Base-by-base conservation (phyloP, 2,113 vertebrate genomes). In the Chascanopsetta lugubris region DNA sequence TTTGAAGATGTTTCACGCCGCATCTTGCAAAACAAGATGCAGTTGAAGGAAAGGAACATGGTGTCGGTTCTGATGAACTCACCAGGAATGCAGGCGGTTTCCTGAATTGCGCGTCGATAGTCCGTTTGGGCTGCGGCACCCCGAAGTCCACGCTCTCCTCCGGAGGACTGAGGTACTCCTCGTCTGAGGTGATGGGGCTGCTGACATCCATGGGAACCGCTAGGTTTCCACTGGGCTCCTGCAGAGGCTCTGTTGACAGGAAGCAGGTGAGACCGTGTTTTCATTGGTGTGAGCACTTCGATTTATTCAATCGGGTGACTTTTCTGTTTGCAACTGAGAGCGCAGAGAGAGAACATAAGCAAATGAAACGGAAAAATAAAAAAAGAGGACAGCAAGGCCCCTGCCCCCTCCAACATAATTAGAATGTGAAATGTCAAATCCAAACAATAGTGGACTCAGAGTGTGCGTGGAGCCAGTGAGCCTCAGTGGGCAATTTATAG, bases 171-270 rank as follows among this genome's bases (percentile, higher is more conserved):
- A 99, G 92, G 73, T 99, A 99, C 78, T 99, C 97, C 79, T 99
- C 97, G 0, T 99, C 97, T 0, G 97, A 99, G 10, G 97, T 97
- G 80, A 98, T 95, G 12, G 97, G 97, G 77, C 97, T 99, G 92
- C 92, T 94, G 80, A 96, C 87, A 13, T 95, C 94, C 74, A 91
- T 80, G 26, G 88, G 90, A 48, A 94, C 70, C 3, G 89, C 57
- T 68, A 94, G 73, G 71, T 82, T 85, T 25, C 87, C 80, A 67
- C 72, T 92, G 61, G 83, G 84, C 56, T 92, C 90, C 51, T 87
- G 87, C 17, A 57, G 69, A 38, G 81, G 72, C 32, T 85, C 93
- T 93, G 36, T 13, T 36, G 84, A 68, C n/a, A 73, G 4, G 46
- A 36, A 40, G 8, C 30, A 17, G 3, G 12, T 18, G 42, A 48